Evolutionary conservation across 2,888 invertebrate species (phyloP).

Genomic region (Metalampra italica): DNA sequence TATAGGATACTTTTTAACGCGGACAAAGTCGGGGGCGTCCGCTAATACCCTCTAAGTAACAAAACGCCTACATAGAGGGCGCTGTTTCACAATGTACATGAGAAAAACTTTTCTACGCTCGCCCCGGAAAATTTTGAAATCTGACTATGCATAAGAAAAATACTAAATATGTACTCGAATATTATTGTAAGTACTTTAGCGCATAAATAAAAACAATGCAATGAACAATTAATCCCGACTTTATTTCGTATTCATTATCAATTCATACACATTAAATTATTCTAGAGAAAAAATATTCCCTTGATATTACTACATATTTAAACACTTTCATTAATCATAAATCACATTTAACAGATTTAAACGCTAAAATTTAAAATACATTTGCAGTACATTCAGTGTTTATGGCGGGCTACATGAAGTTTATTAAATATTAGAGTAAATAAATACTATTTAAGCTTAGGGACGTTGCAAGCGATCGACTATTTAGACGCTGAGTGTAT

Average conservation of each 20-base stretch:
- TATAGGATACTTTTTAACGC: no score
- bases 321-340: constrained; percentile 50
- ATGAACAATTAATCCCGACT: constrained; percentile 64
- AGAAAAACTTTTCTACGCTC: no score
- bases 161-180: no score
- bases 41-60: no score
- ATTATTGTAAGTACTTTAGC: no score
- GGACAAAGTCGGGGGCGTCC: no score
- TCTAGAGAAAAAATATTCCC: constrained; percentile 60
- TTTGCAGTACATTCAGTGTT: constrained; percentile 35
- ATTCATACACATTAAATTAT: constrained; percentile 57
- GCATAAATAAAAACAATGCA: neutral
- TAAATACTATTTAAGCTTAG: neutral
- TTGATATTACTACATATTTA: constrained; percentile 47
- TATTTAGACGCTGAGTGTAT: neutral
- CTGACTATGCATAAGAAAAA: no score
- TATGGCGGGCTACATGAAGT: constrained; percentile 54
- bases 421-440: constrained; percentile 21
- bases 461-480: neutral
- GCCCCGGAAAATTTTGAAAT: no score
- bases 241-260: constrained; percentile 64
- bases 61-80: no score
- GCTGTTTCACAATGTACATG: no score
- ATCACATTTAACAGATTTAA: constrained; percentile 67
- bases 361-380: constrained; percentile 41